Evolutionary conservation across 2,797 vertebrate genomes (phyloP), one percentile per base, ranked within the genome.

Genomic region (Orientallactaga sibirica): DNA sequence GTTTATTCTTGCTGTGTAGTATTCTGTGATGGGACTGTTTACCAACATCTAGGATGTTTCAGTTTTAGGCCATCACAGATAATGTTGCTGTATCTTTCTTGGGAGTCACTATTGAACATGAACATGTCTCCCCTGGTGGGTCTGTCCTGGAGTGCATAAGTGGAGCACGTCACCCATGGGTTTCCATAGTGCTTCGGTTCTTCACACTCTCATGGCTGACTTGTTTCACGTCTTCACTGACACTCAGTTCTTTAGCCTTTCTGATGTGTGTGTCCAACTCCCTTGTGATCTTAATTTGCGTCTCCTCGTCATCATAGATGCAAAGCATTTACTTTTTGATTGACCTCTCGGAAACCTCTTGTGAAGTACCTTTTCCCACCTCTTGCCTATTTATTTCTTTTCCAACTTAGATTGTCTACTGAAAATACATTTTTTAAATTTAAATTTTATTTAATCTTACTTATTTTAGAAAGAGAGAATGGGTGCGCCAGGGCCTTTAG

Each of bases 51-150:
- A 67, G 67, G 83, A 43, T 9, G 16, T 52, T 66, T 66, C 25
- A 12, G 70, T 27, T 41, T 61, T 18, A 22, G 5, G 24, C 2
- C 7, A 0, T 27, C 6, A 4, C 2, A 0, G 58, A 24, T 1
- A 1, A 8, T 43, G 80, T 52, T 62, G 20, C 18, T 2, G 2
- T 61, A 62, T 87, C 20, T 2, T 41, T 33, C 41, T 2, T 19
- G 37, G 24, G 16, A 29, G 4, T 29, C 41, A 9, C 61, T 19
- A 7, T 67, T 22, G 48, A 37, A n/a, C 55, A 84, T 19, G 9
- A 4, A 14, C 0, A 1, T 4, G 14, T 1, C 0, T 37, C 70
- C 70, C 29, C 75, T 48, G 22, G 27, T 1, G 1, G 15, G n/a
- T 7, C 1, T 3, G 20, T 5, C 62, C 24, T 19, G 11, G 12